These are phyloP conservation scores for Acanthosepion lycidas DNA, from an alignment of 2,888 invertebrate genomes.

Conservation along the genomic window DNA sequence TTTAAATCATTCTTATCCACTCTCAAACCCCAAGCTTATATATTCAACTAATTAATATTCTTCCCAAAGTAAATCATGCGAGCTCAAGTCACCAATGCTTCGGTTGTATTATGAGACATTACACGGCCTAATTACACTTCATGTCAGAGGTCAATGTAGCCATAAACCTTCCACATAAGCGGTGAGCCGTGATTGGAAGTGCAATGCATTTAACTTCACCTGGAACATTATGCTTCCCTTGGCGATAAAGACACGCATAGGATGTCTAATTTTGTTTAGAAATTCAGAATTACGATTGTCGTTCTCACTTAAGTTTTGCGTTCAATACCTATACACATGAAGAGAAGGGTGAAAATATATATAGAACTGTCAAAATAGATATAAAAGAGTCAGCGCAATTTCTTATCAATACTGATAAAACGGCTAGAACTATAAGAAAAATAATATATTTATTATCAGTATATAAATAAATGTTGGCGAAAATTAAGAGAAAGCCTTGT, in stretches of 20 bases:
- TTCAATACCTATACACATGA: not conserved
- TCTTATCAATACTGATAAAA: not conserved
- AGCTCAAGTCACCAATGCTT: constrained; percentile 33
- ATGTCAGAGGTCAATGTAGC: not conserved
- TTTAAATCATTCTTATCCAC: not conserved
- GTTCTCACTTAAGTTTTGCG: not conserved
- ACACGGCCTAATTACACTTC: not conserved
- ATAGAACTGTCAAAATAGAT: not conserved
- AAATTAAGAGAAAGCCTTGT: not conserved
- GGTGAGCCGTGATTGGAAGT: not conserved
- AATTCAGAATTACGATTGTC: not conserved
- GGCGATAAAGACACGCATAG: not conserved
- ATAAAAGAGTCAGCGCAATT: not conserved
- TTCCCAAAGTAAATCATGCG: constrained; percentile 14
- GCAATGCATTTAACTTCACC: not conserved
- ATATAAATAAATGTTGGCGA: not conserved
- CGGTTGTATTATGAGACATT: too few species aligned
- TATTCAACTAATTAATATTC: not conserved
- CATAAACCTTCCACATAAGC: not conserved
- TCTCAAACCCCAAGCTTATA: too few species aligned
- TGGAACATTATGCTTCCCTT: not conserved
- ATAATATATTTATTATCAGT: not conserved
- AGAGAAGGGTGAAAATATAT: not conserved
- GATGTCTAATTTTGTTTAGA: not conserved
- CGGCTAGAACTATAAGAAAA: not conserved